Evolutionary conservation across 2,888 invertebrate genomes (phyloP), one percentile per base, ranked within the genome.

Genomic region (Pilophorus perplexus): DNA sequence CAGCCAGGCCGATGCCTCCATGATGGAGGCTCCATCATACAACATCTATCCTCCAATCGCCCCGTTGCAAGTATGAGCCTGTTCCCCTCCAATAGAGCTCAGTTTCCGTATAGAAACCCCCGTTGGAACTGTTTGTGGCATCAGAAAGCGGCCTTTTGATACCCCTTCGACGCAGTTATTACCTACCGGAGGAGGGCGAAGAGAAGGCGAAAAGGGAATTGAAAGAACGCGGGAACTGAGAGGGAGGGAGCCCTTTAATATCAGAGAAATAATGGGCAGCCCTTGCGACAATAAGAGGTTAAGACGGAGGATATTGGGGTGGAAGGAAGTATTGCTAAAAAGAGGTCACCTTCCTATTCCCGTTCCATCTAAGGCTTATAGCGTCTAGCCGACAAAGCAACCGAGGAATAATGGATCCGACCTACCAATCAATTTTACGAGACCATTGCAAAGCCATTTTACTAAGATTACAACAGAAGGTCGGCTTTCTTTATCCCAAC

Each of bases 211-310:
- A 33, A 33, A 12, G 12, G 33, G 12, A 33, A 33, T 33, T 33
- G 33, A 48, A 22, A 48, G n/a, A 10, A 22, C 20, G n/a, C 10
- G 16, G 23, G 22, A 48, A 18, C 1, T 20, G 20, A 18, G 46
- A 6, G 16, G 40, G 16, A 40, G 42, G 42, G 42, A 42, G n/a
- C n/a, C 48, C 23, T n/a, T 48, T 48, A 48, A 48, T 48, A 48
- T 22, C 48, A 20, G 23, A 22, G 48, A 48, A 48, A 48, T 48
- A 22, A 48, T 48, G 22, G 48, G 48, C 10, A 20, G 48, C 23
- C 48, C 48, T 22, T 48, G 48, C 48, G 20, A 48, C 48, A 48
- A 18, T 3, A 22, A 22, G 20, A 33, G 33, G 33, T 33, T 33
- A 33, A 33, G 33, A 33, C 33, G 33, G 6, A 12, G 33, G 33